Percentiles rank a stretch among this genome's conserved stretches.
Conservation (phyloP, 2,888 invertebrate genomes). For the Lasioglossum figueresi region DNA sequence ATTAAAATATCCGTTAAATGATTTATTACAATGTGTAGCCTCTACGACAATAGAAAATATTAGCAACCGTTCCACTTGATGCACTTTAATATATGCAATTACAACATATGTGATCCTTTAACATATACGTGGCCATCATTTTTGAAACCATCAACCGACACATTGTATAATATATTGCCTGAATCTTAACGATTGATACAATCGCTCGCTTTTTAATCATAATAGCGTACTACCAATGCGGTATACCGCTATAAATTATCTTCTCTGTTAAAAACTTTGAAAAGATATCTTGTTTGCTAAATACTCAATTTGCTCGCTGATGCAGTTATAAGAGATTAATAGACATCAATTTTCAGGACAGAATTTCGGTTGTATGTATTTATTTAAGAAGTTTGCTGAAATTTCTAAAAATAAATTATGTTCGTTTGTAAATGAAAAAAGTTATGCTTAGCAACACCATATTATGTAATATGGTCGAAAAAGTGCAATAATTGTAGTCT, state of each 20-base stretch:
- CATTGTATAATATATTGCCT: constrained; percentile 54
- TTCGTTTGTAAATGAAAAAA: constrained; percentile 8
- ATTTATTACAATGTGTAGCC: constrained; percentile 55
- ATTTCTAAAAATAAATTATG: background rate
- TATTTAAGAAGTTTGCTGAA: background rate
- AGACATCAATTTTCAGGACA: constrained; percentile 11
- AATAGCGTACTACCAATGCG: constrained; percentile 59
- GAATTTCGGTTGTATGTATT: constrained; percentile 1
- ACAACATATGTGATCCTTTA: constrained; percentile 40
- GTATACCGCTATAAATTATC: constrained; percentile 58
- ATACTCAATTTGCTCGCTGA: constrained; percentile 33
- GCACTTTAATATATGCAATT: constrained; percentile 41
- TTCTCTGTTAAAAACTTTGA: constrained; percentile 56
- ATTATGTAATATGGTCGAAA: constrained; percentile 34
- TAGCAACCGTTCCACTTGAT: constrained; percentile 33
- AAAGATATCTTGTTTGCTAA: constrained; percentile 51
- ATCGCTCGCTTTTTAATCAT: constrained; percentile 63
- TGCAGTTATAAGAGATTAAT: constrained; percentile 40
- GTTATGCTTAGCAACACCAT: constrained; percentile 20
- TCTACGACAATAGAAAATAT: constrained; percentile 55
- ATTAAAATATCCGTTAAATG: constrained; percentile 39
- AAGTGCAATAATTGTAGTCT: background rate
- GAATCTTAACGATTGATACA: constrained; percentile 73
- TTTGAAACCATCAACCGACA: constrained; percentile 55
- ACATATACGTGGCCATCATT: constrained; percentile 45